Percentiles rank a stretch among this genome's conserved stretches.
Conservation (phyloP, 2,113 vertebrate species). For the Brienomyrus brachyistius region DNA sequence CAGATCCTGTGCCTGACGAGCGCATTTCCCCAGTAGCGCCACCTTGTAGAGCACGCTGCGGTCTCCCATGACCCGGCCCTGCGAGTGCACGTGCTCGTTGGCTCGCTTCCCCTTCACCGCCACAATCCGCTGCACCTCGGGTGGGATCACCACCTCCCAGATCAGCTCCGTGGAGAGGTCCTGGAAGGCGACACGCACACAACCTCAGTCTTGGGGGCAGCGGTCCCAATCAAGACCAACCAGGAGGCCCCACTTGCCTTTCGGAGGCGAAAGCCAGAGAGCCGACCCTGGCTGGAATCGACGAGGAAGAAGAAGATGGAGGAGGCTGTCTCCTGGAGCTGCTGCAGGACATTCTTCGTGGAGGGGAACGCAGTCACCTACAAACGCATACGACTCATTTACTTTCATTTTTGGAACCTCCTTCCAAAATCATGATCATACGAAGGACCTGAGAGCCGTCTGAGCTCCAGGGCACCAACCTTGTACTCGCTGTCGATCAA, state of each 20-base stretch:
- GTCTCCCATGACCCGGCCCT: constrained; percentile 95
- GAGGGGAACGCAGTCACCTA: constrained; percentile 90
- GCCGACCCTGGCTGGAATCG: constrained; percentile 72
- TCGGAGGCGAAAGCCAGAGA: constrained; percentile 80
- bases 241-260: constrained; percentile 56
- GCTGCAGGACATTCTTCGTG: constrained; percentile 83
- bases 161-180: constrained; percentile 82
- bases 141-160: constrained; percentile 82
- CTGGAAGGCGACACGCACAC: constrained; percentile 42
- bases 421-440: neutral
- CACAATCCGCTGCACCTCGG: constrained; percentile 80
- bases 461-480: constrained; percentile 51
- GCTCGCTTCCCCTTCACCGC: constrained; percentile 81
- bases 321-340: constrained; percentile 80
- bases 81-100: constrained; percentile 92
- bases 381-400: neutral
- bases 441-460: neutral
- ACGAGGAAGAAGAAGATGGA: constrained; percentile 88
- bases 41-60: constrained; percentile 98
- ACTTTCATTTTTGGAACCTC: neutral
- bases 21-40: neutral
- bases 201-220: neutral
- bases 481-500: constrained; percentile 87
- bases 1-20: neutral
- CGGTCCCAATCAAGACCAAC: neutral